Base-by-base conservation (phyloP, 2,113 vertebrate species). In the Lampris incognitus region DNA sequence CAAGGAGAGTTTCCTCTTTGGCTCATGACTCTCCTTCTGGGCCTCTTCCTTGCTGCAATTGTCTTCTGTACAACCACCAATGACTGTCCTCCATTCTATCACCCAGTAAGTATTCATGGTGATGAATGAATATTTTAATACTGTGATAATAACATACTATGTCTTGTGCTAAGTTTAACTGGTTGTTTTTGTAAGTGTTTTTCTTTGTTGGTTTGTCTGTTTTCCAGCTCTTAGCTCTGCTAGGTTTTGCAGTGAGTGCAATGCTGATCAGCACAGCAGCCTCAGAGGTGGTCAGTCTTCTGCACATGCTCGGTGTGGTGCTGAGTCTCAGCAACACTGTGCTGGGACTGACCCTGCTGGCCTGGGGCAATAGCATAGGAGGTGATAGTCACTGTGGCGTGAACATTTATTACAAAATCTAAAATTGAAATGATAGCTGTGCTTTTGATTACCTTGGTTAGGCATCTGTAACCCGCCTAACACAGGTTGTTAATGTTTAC, bases 301-400 rank as follows among this genome's bases (percentile, higher is more conserved):
- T 99, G 78, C 95, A 93, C 73, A 95, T 97, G 37, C 80, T 99
- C 38, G 98, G 98, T 0, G 69, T 99, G 59, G 91, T 97, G 81
- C 96, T 98, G 83, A 93, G 89, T 51, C 94, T 99, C 50, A 99
- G 98, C 92, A 99, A 97, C 94, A 99, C 97, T 0, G 96, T 99
- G 41, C 92, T 99, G 85, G 98, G 98, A 1, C 92, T 99, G 72
- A 99, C 98, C 0, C 90, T 99, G 72, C 91, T 99, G 88, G 97
- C 98, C 84, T 99, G 98, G 98, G 98, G 98, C 56, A 99, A 99
- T 93, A 99, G 98, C 90, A 94, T 99, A 75, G 90, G 84, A 88
- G 90, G 88, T 90, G 44, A 78, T 2, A 24, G 42, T 40, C 42
- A 3, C 54, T 41, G 24, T 24, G 44, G 2, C 5, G 0, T 0